Evolutionary conservation across 2,888 invertebrate genomes (phyloP), one percentile per base, ranked within the genome.

Genomic region (Ochlodes sylvanus): DNA sequence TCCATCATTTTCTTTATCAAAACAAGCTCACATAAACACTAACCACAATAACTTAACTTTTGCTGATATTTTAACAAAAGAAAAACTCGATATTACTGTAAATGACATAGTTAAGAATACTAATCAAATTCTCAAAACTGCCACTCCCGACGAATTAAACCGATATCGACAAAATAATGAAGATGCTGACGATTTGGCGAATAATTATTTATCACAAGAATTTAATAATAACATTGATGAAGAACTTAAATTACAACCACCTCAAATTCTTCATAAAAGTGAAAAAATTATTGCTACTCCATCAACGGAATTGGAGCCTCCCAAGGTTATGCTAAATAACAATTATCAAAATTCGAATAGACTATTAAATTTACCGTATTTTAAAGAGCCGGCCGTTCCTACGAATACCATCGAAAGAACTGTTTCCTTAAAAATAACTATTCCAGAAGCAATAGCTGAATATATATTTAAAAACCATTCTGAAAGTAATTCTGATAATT

Each of bases 341-440:
- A 76, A 74, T 17, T 64, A 77, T 70, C 73, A 81, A 74, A 86
- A 81, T 64, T 75, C 71, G 64, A 92, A 91, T 69, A 80, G 76
- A 70, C 69, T 91, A 42, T 78, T 87, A 2, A 85, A 80, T 72
- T 81, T 92, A 69, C 90, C 92, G 38, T 92, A 81, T 74, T 87
- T 80, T 62, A 88, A 87, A 77, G 88, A 90, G 75, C 77, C 87
- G 9, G 62, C 80, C 19, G 67, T 81, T 34, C 86, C 87, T 21
- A 74, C 79, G 63, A 91, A 88, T 62, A 92, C 91, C 0, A 92
- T 92, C 69, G 92, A 92, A 76, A 82, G 92, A 76, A 92, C 91
- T 7, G 89, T 93, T 17, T 91, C 92, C 10, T 76, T 93, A 47
- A 92, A 92, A 88, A 92, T 93, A 71, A 90, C 89, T 0, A 87